phyloP scores from a whole-genome alignment of 2,888 invertebrate species.

The Priocnemis perturbator region DNA sequence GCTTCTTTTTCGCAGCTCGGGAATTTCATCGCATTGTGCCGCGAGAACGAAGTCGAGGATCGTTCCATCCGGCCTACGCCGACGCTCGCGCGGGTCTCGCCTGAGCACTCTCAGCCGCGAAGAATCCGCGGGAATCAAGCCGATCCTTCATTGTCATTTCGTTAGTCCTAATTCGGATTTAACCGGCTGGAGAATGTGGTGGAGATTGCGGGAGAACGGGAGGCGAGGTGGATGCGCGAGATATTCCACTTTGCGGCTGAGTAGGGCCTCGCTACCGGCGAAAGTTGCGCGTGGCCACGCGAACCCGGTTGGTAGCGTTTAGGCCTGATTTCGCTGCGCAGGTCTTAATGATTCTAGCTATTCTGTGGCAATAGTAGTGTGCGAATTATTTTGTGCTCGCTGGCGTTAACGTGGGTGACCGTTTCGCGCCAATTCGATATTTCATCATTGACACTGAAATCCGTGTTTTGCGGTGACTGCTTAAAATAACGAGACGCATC shows the following conservation, averaged over 20 bases:
- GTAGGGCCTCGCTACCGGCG: too few relatives aligned
- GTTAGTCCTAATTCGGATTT: slow-evolving; percentile 2
- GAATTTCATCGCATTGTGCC: slow-evolving; percentile 4
- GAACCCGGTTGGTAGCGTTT: background rate
- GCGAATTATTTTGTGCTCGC: too few relatives aligned
- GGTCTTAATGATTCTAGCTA: too few relatives aligned
- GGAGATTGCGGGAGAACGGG: background rate
- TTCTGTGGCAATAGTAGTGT: too few relatives aligned
- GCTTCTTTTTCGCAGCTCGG: background rate
- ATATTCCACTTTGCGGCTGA: too few relatives aligned
- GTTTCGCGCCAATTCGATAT: too few relatives aligned
- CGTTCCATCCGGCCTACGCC: background rate
- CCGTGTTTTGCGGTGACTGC: too few relatives aligned
- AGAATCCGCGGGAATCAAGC: background rate
- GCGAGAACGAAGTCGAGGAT: slow-evolving; percentile 1
- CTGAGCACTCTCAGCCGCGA: background rate
- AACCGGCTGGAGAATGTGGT: background rate
- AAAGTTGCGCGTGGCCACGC: background rate
- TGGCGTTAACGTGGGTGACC: too few relatives aligned
- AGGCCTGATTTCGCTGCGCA: background rate
- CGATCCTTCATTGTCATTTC: slow-evolving; percentile 5
- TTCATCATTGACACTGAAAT: too few relatives aligned
- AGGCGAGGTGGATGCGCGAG: background rate
- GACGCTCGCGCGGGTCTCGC: background rate
- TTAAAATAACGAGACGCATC: too few relatives aligned